These are phyloP conservation scores for Malthinus flaveolus DNA, from an alignment of 2,888 invertebrate genomes.

Conservation along the genomic window DNA sequence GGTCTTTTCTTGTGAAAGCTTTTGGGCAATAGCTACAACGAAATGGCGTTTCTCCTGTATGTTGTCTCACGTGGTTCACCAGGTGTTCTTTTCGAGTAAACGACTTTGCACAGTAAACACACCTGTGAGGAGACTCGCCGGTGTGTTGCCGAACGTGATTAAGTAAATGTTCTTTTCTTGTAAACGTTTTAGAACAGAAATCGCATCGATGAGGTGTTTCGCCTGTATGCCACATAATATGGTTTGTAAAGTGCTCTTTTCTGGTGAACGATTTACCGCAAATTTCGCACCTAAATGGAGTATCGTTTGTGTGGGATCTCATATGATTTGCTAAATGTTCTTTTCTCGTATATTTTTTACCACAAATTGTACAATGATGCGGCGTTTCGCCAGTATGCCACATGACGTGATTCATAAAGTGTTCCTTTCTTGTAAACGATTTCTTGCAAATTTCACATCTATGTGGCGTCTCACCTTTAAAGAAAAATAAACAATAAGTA, in stretches of 20 bases:
- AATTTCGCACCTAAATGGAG: conserved; percentile 78
- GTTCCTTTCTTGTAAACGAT: conserved; percentile 76
- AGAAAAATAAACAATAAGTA: neutral
- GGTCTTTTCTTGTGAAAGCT: conserved; percentile 83
- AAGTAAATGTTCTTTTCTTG: conserved; percentile 74
- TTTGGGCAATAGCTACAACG: conserved; percentile 85
- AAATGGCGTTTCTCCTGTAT: conserved; percentile 76
- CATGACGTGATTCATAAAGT: conserved; percentile 80
- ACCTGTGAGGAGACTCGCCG: conserved; percentile 83
- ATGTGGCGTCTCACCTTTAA: conserved; percentile 66
- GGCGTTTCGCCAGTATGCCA: conserved; percentile 86
- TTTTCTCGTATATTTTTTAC: conserved; percentile 86
- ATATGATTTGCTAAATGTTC: conserved; percentile 88
- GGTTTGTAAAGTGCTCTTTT: conserved; percentile 89
- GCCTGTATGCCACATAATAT: conserved; percentile 86
- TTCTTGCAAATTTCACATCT: conserved; percentile 79
- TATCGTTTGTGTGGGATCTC: conserved; percentile 86
- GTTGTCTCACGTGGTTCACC: conserved; percentile 82
- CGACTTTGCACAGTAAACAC: conserved; percentile 84
- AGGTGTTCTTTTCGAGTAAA: conserved; percentile 86
- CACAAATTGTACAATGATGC: conserved; percentile 84
- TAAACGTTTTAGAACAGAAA: conserved; percentile 79
- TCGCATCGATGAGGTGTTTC: conserved; percentile 79
- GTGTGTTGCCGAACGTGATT: conserved; percentile 80
- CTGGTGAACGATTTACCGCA: conserved; percentile 87